phyloP scores from a whole-genome alignment of 2,888 invertebrate genomes.

The Noctua comes region DNA sequence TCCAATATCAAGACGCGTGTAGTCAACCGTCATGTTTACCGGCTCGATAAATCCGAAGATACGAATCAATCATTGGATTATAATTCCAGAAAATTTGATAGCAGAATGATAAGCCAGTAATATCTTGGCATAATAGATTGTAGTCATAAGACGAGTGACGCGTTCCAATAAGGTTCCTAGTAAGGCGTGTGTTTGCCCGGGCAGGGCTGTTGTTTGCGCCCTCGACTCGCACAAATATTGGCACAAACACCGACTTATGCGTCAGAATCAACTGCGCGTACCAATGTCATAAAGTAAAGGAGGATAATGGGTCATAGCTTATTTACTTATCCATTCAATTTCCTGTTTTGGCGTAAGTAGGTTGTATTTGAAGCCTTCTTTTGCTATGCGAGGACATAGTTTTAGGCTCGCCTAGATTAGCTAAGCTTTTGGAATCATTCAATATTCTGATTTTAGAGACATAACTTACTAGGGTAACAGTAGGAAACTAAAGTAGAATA shows the following conservation, averaged over 20 bases:
- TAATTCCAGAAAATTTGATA: conserved; percentile 32
- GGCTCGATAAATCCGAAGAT: conserved; percentile 19
- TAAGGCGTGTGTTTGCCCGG: conserved; percentile 75
- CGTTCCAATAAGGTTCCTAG: conserved; percentile 59
- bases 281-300: conserved; percentile 53
- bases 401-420: background rate
- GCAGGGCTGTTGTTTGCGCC: conserved; percentile 68
- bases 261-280: conserved; percentile 73
- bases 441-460: background rate
- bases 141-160: conserved; percentile 73
- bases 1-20: conserved; percentile 41
- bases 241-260: conserved; percentile 78
- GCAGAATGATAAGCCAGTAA: conserved; percentile 32
- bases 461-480: background rate
- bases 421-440: background rate
- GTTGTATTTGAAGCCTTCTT: background rate
- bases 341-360: conserved; percentile 12
- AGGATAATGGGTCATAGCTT: conserved; percentile 21
- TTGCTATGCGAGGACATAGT: background rate
- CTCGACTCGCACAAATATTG: conserved; percentile 82
- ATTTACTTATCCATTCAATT: conserved; percentile 31
- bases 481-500: background rate
- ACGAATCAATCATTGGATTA: conserved; percentile 31
- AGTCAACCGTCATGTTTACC: conserved; percentile 29
- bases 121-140: conserved; percentile 73